Percentiles rank a stretch among this genome's conserved stretches.
Conservation (phyloP, 2,888 invertebrate species). For the Branchellion lobata region DNA sequence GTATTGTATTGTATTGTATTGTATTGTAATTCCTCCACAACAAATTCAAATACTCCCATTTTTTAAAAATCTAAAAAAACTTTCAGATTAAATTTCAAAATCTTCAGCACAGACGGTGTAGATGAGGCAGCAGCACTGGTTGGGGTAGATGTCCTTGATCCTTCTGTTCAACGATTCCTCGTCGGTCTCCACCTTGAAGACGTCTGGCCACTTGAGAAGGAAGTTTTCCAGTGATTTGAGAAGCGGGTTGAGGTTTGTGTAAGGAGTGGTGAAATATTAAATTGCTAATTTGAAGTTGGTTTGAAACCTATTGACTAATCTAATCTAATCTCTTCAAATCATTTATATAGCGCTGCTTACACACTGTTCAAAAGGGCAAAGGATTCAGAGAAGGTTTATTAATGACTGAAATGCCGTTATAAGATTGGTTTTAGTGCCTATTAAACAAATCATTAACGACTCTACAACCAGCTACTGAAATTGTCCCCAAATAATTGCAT, state of each 20-base stretch:
- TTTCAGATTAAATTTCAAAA: no score
- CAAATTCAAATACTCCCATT: no score
- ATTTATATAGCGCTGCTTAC: no score
- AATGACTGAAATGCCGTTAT: not conserved
- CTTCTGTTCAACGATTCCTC: conserved; percentile 53
- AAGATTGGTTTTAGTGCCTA: not conserved
- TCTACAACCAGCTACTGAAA: no score
- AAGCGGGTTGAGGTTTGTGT: not conserved
- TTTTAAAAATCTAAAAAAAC: no score
- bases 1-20: no score
- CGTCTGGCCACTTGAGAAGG: conserved; percentile 15
- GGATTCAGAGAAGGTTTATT: not conserved
- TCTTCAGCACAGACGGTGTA: conserved; percentile 60
- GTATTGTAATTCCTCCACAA: no score
- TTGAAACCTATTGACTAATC: not conserved
- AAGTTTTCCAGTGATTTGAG: no score
- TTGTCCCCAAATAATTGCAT: no score
- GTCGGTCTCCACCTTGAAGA: conserved; percentile 2
- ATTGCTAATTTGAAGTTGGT: no score
- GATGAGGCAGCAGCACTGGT: conserved; percentile 60
- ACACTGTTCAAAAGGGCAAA: no score
- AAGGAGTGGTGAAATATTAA: not conserved
- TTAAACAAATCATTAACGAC: not conserved
- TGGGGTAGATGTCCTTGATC: conserved; percentile 54
- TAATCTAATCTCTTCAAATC: no score